Evolutionary conservation across 2,113 vertebrate species (phyloP).

Genomic region (Catharus fuscescens): DNA sequence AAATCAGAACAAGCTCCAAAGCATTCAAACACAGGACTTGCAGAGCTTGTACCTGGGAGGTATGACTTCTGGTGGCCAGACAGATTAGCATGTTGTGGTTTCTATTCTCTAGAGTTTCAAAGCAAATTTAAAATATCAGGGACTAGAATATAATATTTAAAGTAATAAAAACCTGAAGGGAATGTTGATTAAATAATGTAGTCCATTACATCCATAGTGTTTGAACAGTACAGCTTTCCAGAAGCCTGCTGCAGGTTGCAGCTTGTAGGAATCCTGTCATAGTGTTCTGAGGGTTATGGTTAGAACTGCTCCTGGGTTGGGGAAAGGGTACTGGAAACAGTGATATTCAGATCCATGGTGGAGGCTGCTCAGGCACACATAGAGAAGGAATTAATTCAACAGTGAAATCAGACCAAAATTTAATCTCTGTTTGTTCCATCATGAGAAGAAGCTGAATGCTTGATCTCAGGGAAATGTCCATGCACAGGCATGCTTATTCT

Average conservation of each 20-base stretch:
- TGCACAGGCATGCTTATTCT: background rate
- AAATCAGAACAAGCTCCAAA: background rate
- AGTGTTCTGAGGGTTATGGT: background rate
- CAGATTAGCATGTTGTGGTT: background rate
- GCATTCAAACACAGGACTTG: background rate
- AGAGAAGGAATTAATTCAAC: background rate
- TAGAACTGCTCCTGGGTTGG: background rate
- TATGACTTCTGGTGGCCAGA: background rate
- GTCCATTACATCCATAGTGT: background rate
- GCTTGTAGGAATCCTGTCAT: background rate
- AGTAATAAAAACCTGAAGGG: background rate
- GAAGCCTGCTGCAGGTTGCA: background rate
- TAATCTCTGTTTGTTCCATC: background rate
- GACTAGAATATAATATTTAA: background rate
- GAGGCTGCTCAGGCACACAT: background rate
- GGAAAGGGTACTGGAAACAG: background rate
- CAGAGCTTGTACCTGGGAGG: background rate
- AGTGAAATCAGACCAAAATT: background rate
- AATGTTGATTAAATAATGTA: background rate
- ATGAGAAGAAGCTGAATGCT: background rate
- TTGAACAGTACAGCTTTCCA: background rate
- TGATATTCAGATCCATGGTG: background rate
- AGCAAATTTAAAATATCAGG: background rate
- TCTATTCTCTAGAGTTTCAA: slow-evolving; percentile 10
- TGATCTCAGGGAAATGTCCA: background rate